Evolutionary conservation across 2,888 invertebrate species (phyloP).

Genomic region (Habrosyne pyritoides): DNA sequence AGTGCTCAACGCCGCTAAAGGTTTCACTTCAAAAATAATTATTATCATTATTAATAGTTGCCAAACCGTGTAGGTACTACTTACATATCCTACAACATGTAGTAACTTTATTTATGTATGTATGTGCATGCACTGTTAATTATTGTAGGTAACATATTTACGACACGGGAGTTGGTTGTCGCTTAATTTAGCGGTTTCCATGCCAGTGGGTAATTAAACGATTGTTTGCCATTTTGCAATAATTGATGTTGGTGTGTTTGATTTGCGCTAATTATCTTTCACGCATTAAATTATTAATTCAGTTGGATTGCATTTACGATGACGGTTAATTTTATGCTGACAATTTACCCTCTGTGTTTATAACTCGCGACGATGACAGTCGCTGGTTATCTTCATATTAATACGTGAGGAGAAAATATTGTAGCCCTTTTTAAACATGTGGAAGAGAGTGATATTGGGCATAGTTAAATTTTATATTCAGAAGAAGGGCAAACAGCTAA

Average conservation of each 20-base stretch:
- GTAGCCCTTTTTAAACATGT: no score
- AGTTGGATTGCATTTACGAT: slow-evolving; percentile 38
- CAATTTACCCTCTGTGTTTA: not conserved
- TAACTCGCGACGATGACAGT: slow-evolving; percentile 1
- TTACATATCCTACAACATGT: not conserved
- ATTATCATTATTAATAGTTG: no score
- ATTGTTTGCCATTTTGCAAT: slow-evolving; percentile 79
- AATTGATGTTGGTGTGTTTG: slow-evolving; percentile 79
- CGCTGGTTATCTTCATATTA: no score
- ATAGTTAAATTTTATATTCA: no score
- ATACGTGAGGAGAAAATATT: no score
- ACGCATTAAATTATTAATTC: slow-evolving; percentile 67
- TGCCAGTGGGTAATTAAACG: slow-evolving; percentile 75
- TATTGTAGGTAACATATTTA: slow-evolving; percentile 59
- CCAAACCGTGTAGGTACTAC: not conserved
- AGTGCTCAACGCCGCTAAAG: no score
- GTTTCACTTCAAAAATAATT: no score
- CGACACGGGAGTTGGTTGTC: slow-evolving; percentile 52
- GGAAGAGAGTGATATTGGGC: no score
- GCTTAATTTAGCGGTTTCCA: slow-evolving; percentile 77
- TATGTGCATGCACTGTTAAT: slow-evolving; percentile 46
- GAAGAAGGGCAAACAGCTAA: no score
- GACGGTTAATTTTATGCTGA: slow-evolving; percentile 33
- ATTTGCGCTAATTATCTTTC: slow-evolving; percentile 78
- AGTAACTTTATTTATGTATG: not conserved